phyloP scores from a whole-genome alignment of 2,113 vertebrate species.

The Stomatorhinus ivindoensis region DNA sequence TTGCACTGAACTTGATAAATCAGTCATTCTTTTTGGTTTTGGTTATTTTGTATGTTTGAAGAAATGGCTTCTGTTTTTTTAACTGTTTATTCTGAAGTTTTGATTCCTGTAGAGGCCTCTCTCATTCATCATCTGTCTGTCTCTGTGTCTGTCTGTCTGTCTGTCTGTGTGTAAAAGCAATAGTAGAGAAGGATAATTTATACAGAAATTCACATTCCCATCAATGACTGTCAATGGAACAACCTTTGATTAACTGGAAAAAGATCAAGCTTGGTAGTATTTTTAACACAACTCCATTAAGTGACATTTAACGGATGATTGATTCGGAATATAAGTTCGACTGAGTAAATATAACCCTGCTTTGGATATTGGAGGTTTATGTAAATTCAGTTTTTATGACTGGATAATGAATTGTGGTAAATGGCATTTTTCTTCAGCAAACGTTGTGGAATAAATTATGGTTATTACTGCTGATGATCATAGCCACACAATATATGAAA shows the following conservation, averaged over 20 bases:
- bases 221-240: neutral
- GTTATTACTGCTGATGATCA: neutral
- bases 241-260: neutral
- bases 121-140: neutral
- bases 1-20: neutral
- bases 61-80: neutral
- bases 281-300: neutral
- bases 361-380: neutral
- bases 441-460: neutral
- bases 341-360: neutral
- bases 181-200: neutral
- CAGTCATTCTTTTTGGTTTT: neutral
- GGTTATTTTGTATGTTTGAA: constrained; percentile 13
- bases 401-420: neutral
- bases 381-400: neutral
- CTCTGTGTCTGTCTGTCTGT: neutral
- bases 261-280: neutral
- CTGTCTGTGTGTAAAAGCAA: neutral
- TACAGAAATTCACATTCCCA: neutral
- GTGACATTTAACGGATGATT: neutral
- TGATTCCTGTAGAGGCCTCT: neutral
- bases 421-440: neutral
- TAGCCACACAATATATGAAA: neutral
- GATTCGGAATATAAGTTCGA: neutral
- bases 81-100: neutral